These are phyloP conservation scores for Gisinianus flammeolus DNA, from an alignment of 2,888 invertebrate species.

Conservation along the genomic window DNA sequence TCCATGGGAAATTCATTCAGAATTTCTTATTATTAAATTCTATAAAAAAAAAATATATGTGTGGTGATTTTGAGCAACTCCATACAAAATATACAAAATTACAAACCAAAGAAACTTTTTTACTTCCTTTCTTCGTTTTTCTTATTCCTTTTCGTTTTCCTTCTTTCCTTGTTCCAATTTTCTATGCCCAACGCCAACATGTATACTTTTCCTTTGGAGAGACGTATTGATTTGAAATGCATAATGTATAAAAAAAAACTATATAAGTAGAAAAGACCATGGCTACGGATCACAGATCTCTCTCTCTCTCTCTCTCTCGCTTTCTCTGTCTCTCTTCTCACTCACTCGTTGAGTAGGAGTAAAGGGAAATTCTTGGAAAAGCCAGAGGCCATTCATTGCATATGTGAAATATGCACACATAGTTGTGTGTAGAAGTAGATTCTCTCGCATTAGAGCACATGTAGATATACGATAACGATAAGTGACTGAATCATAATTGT, in stretches of 20 bases:
- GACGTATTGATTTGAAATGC: not conserved
- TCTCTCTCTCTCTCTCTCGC: not conserved
- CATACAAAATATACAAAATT: no score
- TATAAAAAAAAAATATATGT: no score
- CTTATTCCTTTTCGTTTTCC: not conserved
- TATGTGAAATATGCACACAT: not conserved
- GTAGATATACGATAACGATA: no score
- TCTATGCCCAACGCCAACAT: not conserved
- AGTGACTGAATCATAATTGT: no score
- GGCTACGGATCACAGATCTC: conserved; percentile 12
- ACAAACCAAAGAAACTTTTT: no score
- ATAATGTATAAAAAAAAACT: no score
- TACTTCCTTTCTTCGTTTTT: not conserved
- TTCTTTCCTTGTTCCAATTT: no score
- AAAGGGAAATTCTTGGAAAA: not conserved
- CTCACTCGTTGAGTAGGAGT: not conserved
- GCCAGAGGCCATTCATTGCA: not conserved
- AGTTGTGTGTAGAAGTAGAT: no score
- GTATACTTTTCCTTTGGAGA: not conserved
- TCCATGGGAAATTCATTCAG: no score
- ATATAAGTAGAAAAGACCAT: not conserved
- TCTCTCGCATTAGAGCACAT: no score
- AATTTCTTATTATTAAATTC: no score
- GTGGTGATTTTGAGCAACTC: no score
- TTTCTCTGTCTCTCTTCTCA: not conserved